Conservation (phyloP, 2,113 vertebrate genomes). For the Protomyctophum bolini region DNA sequence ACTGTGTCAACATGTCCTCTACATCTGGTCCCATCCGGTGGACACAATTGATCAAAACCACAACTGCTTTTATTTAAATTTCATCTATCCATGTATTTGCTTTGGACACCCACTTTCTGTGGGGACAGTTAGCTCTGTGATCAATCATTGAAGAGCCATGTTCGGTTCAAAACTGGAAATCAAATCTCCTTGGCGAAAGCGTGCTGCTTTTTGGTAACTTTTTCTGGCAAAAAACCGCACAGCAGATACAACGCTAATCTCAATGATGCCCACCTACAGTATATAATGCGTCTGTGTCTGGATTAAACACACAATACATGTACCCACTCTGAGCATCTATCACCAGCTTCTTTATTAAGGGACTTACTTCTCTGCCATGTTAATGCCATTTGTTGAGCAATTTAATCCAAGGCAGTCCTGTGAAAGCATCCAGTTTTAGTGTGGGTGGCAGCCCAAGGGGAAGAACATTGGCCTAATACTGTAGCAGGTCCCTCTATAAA, state of each 20-base stretch:
- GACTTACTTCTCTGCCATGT: not conserved
- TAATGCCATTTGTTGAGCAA: conserved; percentile 26
- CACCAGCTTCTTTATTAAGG: not conserved
- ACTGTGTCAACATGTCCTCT: not conserved
- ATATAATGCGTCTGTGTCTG: conserved; percentile 29
- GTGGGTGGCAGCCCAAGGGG: not conserved
- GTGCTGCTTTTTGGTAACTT: not conserved
- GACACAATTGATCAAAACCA: not conserved
- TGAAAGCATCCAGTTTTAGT: not conserved
- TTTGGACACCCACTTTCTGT: no score
- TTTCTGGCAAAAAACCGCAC: conserved; percentile 7
- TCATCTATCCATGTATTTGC: no score
- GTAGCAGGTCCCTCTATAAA: not conserved
- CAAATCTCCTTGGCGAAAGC: not conserved
- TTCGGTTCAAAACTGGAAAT: not conserved
- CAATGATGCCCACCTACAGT: conserved; percentile 9
- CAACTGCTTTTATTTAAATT: no score
- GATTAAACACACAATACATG: conserved; percentile 24
- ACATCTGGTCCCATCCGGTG: conserved; percentile 26
- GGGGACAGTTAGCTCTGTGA: not conserved
- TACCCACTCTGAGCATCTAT: not conserved
- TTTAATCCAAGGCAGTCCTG: not conserved
- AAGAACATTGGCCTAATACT: not conserved
- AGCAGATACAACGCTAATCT: not conserved
- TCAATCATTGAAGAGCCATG: not conserved